Percentiles rank a stretch among this genome's conserved stretches.
phyloP scores from a whole-genome alignment of 2,888 invertebrate genomes.

The Cryptus viduatorius region DNA sequence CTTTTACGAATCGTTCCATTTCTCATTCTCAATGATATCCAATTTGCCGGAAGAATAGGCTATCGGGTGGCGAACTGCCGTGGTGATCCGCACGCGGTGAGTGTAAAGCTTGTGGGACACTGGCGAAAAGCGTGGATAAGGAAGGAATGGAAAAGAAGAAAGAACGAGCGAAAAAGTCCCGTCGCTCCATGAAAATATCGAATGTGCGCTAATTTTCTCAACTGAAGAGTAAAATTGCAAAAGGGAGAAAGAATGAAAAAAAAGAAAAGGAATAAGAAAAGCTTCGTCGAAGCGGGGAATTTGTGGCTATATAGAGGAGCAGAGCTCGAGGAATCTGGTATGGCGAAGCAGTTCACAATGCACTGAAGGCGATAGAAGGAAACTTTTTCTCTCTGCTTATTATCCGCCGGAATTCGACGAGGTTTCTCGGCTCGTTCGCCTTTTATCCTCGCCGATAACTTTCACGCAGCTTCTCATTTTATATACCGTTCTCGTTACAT shows the following conservation, averaged over 20 bases:
- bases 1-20: conserved; percentile 28
- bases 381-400: conserved; percentile 61
- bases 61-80: conserved; percentile 35
- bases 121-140: neutral
- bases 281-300: conserved; percentile 26
- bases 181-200: conserved; percentile 48
- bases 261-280: conserved; percentile 1
- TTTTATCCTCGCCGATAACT: conserved; percentile 49
- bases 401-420: conserved; percentile 56
- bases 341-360: conserved; percentile 44
- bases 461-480: conserved; percentile 30
- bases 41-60: conserved; percentile 56
- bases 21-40: conserved; percentile 57
- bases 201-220: conserved; percentile 59
- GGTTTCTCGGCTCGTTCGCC: conserved; percentile 35
- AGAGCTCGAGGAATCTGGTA: conserved; percentile 14
- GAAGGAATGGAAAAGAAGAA: conserved; percentile 1
- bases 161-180: neutral
- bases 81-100: conserved; percentile 37
- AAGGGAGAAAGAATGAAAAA: conserved; percentile 11
- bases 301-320: neutral
- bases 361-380: conserved; percentile 44
- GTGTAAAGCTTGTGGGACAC: conserved; percentile 26
- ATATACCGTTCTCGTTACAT: conserved; percentile 18
- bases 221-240: conserved; percentile 49